A percentile compares a stretch with the other conserved stretches of the same genome.
phyloP scores from a whole-genome alignment of 1,140 invertebrate genomes.

The Platyscapa corneri region DNA sequence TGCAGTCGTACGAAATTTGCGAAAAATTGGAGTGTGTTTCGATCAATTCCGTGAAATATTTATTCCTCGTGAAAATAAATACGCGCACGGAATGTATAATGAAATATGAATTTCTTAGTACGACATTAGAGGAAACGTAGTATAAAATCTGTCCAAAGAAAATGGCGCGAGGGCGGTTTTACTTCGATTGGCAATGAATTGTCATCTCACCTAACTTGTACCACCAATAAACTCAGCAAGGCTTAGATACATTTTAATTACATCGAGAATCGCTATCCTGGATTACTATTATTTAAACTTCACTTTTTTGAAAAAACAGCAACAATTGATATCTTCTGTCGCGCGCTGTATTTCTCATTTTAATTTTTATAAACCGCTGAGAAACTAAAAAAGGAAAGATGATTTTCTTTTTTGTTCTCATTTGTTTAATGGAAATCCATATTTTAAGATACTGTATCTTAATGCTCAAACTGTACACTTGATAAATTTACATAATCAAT shows the following conservation, averaged over 20 bases:
- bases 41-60: constrained; percentile 28
- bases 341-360: background rate
- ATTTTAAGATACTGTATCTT: too few relatives aligned
- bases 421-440: too few relatives aligned
- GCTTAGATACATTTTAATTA: background rate
- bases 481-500: too few relatives aligned
- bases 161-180: constrained; percentile 26
- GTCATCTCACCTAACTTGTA: too few relatives aligned
- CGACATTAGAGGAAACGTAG: background rate
- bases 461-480: too few relatives aligned
- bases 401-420: too few relatives aligned
- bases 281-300: too few relatives aligned
- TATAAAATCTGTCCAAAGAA: background rate
- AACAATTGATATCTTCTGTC: background rate
- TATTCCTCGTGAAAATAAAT: background rate
- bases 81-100: background rate
- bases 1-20: background rate
- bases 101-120: background rate
- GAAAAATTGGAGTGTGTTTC: background rate
- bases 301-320: background rate
- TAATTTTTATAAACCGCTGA: background rate
- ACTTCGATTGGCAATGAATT: background rate
- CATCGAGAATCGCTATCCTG: background rate
- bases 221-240: too few relatives aligned
- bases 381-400: too few relatives aligned